phyloP scores from a whole-genome alignment of 2,113 vertebrate species.

The Neolamprologus modestus region DNA sequence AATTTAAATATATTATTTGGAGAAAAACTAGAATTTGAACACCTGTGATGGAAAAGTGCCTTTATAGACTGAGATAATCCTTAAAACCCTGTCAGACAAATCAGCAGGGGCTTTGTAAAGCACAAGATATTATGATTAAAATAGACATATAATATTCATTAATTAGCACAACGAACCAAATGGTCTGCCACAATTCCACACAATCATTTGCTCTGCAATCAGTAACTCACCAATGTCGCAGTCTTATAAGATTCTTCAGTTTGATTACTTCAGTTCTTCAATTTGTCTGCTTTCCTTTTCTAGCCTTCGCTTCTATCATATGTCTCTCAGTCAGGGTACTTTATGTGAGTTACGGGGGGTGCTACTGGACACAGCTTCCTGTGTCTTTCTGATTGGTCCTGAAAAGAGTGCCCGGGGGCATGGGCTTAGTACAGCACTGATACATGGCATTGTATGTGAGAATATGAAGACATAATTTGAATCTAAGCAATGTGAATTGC shows the following conservation, averaged over 20 bases:
- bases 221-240: constrained; percentile 10
- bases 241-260: background rate
- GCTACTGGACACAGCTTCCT: constrained; percentile 52
- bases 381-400: constrained; percentile 58
- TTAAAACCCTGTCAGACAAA: background rate
- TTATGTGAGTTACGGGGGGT: constrained; percentile 18
- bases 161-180: background rate
- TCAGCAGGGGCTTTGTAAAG: background rate
- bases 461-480: background rate
- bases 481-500: background rate
- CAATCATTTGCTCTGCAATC: background rate
- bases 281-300: background rate
- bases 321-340: background rate
- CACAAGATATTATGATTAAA: background rate
- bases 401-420: constrained; percentile 5
- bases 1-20: background rate
- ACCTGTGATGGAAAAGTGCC: background rate
- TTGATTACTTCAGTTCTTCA: background rate
- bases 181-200: background rate
- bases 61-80: too few relatives aligned
- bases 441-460: background rate
- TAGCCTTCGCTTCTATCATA: background rate
- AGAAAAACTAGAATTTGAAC: background rate
- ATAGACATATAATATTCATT: background rate
- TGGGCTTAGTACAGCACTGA: background rate